These are phyloP conservation scores for Aurelia sp. DNA, from an alignment of 30 jellyfish, hydroid and myxozoan genomes.

Conservation along the genomic window DNA sequence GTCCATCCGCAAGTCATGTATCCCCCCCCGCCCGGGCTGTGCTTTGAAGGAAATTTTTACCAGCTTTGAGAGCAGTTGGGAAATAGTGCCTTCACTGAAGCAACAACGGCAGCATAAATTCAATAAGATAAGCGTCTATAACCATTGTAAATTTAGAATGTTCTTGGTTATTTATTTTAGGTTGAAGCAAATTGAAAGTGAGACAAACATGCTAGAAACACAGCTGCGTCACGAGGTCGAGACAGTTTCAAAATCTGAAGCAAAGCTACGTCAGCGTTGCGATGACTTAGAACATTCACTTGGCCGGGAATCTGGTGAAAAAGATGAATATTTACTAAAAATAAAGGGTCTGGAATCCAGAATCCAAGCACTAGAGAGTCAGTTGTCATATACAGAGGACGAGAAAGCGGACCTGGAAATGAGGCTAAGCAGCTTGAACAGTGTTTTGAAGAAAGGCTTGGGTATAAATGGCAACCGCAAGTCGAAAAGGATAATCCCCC, in stretches of 20 bases:
- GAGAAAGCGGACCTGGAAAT: slow-evolving; percentile 74
- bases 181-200: slow-evolving; percentile 68
- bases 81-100: too few relatives aligned
- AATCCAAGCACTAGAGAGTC: slow-evolving; percentile 72
- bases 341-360: slow-evolving; percentile 54
- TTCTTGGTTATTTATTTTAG: background rate
- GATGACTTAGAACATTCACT: slow-evolving; percentile 63
- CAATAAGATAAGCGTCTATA: too few relatives aligned
- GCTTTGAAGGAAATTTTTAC: too few relatives aligned
- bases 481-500: slow-evolving; percentile 22
- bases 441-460: slow-evolving; percentile 43
- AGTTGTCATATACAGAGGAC: slow-evolving; percentile 64
- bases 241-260: slow-evolving; percentile 58
- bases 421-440: slow-evolving; percentile 46
- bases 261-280: slow-evolving; percentile 67
- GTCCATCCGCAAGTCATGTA: too few relatives aligned
- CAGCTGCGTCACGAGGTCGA: slow-evolving; percentile 72
- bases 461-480: slow-evolving; percentile 41
- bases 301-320: slow-evolving; percentile 60
- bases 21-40: too few relatives aligned
- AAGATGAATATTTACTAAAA: slow-evolving; percentile 46
- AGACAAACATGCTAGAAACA: slow-evolving; percentile 60
- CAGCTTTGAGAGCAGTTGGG: too few relatives aligned
- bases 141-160: background rate
- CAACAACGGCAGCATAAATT: too few relatives aligned